Conservation (phyloP, 2,113 vertebrate genomes). For the Microtus richardsoni region DNA sequence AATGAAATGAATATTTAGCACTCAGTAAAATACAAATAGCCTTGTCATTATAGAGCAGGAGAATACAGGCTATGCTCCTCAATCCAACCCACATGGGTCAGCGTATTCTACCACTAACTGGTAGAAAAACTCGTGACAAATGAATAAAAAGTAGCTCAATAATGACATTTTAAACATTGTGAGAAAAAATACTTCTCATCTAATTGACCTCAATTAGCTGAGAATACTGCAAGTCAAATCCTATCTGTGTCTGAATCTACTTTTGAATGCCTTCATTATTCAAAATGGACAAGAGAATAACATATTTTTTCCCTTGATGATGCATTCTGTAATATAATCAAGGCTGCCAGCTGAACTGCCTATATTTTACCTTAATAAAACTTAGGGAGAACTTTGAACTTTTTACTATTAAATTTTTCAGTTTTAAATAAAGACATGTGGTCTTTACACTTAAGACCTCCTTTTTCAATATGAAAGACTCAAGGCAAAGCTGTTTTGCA, state of each 20-base stretch:
- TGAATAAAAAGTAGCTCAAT: background rate
- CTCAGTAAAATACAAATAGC: conserved; percentile 61
- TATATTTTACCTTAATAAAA: background rate
- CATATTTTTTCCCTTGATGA: background rate
- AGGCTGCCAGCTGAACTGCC: background rate
- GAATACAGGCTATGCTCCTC: background rate
- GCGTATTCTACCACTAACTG: background rate
- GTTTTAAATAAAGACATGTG: background rate
- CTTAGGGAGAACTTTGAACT: background rate
- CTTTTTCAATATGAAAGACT: background rate
- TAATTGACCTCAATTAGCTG: conserved; percentile 46
- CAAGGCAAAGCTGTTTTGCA: background rate
- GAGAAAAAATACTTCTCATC: background rate
- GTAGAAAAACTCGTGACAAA: background rate
- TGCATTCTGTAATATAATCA: background rate
- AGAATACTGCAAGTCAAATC: conserved; percentile 21
- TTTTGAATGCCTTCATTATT: background rate
- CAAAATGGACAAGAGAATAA: background rate
- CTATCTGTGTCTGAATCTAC: conserved; percentile 30
- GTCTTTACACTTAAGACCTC: background rate
- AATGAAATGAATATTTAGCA: conserved; percentile 84
- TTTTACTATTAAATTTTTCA: background rate
- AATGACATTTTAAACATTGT: conserved; percentile 1
- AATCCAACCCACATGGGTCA: conserved; percentile 2
- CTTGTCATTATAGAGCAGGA: conserved; percentile 65